These are phyloP conservation scores for Drosophila mayri DNA, from an alignment of 1,140 invertebrate species.

Conservation along the genomic window DNA sequence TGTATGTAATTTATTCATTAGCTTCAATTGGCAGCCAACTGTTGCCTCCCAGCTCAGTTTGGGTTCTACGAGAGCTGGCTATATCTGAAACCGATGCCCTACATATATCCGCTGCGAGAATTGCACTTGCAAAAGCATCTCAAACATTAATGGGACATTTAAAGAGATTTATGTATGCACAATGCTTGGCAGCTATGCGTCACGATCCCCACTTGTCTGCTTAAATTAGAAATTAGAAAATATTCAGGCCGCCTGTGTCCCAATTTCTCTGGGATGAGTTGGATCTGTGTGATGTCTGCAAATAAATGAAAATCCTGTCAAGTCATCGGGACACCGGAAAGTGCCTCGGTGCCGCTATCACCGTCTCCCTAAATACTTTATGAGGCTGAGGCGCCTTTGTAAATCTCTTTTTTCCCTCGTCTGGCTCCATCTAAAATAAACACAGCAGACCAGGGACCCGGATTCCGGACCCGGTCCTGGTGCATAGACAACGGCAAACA, in stretches of 20 bases:
- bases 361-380: constrained; percentile 55
- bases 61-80: not conserved
- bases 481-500: constrained; percentile 58
- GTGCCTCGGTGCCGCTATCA: constrained; percentile 30
- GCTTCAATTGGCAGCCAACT: constrained; percentile 58
- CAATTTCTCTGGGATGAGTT: constrained; percentile 13
- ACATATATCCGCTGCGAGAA: constrained; percentile 27
- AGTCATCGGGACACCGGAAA: constrained; percentile 37
- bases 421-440: constrained; percentile 59
- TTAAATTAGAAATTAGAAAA: constrained; percentile 50
- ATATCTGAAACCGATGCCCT: constrained; percentile 28
- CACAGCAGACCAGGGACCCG: constrained; percentile 14
- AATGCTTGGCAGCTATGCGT: constrained; percentile 14
- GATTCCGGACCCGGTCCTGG: not conserved
- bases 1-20: constrained; percentile 70
- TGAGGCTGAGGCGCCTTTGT: constrained; percentile 39
- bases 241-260: constrained; percentile 35
- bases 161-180: constrained; percentile 39
- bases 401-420: constrained; percentile 40
- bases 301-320: constrained; percentile 28
- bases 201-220: constrained; percentile 25
- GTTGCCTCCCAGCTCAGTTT: constrained; percentile 13
- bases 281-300: constrained; percentile 3
- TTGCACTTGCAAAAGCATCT: constrained; percentile 36
- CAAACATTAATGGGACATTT: constrained; percentile 44